phyloP scores from a whole-genome alignment of 2,888 invertebrate species.

The Nemotelus nigrinus region DNA sequence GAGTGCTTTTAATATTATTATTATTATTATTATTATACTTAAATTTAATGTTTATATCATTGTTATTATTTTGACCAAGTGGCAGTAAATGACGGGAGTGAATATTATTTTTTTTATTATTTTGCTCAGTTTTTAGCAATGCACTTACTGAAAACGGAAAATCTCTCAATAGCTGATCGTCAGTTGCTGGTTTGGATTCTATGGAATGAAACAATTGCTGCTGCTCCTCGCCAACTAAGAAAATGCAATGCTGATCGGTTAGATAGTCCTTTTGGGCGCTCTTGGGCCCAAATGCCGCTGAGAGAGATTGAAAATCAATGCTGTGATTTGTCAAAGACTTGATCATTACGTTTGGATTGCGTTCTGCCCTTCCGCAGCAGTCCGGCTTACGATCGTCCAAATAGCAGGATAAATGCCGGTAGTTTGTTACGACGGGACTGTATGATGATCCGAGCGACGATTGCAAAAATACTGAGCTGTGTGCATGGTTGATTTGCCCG shows the following conservation, averaged over 20 bases:
- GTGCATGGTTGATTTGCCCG: background rate
- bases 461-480: background rate
- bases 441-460: background rate
- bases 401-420: constrained; percentile 10
- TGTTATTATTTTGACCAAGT: constrained; percentile 47
- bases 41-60: constrained; percentile 28
- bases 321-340: background rate
- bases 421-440: constrained; percentile 8
- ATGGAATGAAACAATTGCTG: constrained; percentile 10
- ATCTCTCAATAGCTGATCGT: background rate
- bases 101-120: constrained; percentile 2
- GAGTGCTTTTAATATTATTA: constrained; percentile 46
- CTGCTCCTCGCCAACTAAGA: constrained; percentile 9
- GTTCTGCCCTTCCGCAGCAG: constrained; percentile 12
- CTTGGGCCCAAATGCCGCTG: constrained; percentile 9
- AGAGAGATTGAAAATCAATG: constrained; percentile 17
- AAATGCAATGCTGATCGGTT: background rate
- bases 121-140: background rate
- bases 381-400: constrained; percentile 14
- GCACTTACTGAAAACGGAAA: background rate
- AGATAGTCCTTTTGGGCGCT: constrained; percentile 4
- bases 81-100: constrained; percentile 44
- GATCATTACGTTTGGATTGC: constrained; percentile 41
- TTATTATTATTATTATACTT: background rate
- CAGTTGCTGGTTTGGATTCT: constrained; percentile 6